Percentiles rank a stretch among this genome's conserved stretches.
Conservation (phyloP, 2,888 invertebrate species). For the Macrophya alboannulata region DNA sequence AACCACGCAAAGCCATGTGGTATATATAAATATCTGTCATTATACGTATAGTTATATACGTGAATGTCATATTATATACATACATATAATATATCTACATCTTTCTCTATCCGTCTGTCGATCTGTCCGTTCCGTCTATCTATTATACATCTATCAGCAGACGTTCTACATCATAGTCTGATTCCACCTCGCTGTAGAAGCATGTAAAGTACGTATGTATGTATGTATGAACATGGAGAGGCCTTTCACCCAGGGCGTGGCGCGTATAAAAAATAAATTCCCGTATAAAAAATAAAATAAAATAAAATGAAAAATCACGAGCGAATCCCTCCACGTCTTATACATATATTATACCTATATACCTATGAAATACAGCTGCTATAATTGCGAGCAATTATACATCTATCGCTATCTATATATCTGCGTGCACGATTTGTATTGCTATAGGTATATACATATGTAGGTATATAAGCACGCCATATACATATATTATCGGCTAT, state of each 20-base stretch:
- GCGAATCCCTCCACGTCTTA: background rate
- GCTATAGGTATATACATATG: background rate
- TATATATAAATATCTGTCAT: background rate
- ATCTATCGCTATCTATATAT: background rate
- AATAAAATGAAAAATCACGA: background rate
- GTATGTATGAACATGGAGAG: background rate
- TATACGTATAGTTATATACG: background rate
- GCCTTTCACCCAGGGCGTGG: constrained; percentile 75
- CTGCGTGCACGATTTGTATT: background rate
- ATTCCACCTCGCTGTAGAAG: constrained; percentile 10
- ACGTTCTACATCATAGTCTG: background rate
- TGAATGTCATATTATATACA: background rate
- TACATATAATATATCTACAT: constrained; percentile 6
- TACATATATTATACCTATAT: background rate
- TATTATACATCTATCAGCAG: constrained; percentile 30
- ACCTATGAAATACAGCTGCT: background rate
- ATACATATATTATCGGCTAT: background rate
- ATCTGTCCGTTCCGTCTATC: constrained; percentile 17
- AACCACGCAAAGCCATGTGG: too few relatives aligned
- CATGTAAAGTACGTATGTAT: background rate
- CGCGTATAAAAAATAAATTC: constrained; percentile 64
- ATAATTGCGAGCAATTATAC: constrained; percentile 23
- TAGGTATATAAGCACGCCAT: background rate
- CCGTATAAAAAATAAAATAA: background rate
- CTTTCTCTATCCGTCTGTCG: constrained; percentile 11